These are phyloP conservation scores for Brachionus manjavacas DNA, from an alignment of 1,140 invertebrate species.

Conservation along the genomic window DNA sequence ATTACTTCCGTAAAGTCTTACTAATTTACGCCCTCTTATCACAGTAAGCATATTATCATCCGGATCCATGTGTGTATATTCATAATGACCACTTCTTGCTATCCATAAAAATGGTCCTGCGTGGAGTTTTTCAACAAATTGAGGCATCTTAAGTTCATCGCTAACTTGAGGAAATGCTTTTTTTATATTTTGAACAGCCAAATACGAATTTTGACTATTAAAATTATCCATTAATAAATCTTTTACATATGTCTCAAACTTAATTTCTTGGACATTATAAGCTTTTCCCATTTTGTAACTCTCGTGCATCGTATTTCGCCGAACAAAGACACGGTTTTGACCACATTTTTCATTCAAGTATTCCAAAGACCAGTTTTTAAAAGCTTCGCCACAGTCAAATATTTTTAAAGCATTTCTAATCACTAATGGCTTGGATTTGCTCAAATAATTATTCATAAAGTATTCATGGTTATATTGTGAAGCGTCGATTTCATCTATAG, in stretches of 20 bases:
- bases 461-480: not conserved
- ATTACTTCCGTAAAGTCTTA: slow-evolving; percentile 45
- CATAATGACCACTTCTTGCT: slow-evolving; percentile 45
- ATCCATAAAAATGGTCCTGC: slow-evolving; percentile 47
- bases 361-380: not conserved
- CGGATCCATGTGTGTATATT: slow-evolving; percentile 46
- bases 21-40: slow-evolving; percentile 44
- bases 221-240: slow-evolving; percentile 44
- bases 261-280: slow-evolving; percentile 44
- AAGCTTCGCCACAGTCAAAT: slow-evolving; percentile 20
- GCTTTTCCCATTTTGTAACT: slow-evolving; percentile 43
- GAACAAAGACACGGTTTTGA: not conserved
- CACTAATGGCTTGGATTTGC: not conserved
- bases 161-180: slow-evolving; percentile 44
- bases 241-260: slow-evolving; percentile 44
- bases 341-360: slow-evolving; percentile 8
- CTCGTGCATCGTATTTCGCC: not conserved
- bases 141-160: slow-evolving; percentile 44
- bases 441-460: not conserved
- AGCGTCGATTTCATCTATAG: slow-evolving; percentile 20
- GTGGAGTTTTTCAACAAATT: slow-evolving; percentile 46
- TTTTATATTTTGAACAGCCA: slow-evolving; percentile 47
- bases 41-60: slow-evolving; percentile 46
- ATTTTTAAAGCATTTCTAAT: not conserved
- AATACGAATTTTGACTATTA: slow-evolving; percentile 44